A percentile compares a stretch with the other conserved stretches of the same genome.
These are phyloP conservation scores for Todiramphus saurophagus DNA, from an alignment of 2,113 vertebrate genomes.

Conservation along the genomic window DNA sequence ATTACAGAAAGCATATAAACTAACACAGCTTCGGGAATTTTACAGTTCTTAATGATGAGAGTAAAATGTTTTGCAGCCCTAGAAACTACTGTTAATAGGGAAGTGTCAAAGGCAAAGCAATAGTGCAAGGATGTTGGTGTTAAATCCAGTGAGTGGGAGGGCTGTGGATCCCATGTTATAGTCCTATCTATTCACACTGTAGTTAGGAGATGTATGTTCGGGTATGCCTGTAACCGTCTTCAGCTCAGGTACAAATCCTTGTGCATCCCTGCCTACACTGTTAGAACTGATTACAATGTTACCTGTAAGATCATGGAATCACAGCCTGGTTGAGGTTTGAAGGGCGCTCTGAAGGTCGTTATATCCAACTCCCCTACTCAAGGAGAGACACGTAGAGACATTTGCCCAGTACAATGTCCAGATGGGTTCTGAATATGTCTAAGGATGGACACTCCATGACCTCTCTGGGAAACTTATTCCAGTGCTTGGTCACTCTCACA, in stretches of 20 bases:
- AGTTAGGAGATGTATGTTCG: neutral
- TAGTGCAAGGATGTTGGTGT: neutral
- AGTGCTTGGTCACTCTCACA: neutral
- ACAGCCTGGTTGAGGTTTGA: neutral
- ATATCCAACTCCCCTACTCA: neutral
- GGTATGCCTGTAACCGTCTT: neutral
- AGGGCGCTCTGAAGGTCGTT: neutral
- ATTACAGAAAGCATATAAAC: neutral
- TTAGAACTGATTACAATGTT: neutral
- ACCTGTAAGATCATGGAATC: neutral
- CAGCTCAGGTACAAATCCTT: neutral
- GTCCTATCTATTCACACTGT: neutral
- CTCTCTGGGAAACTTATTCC: neutral
- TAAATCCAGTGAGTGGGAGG: neutral
- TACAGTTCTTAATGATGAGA: neutral
- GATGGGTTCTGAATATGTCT: neutral
- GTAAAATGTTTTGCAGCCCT: neutral
- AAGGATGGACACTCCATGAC: neutral
- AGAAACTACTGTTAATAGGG: neutral
- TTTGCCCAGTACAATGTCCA: neutral
- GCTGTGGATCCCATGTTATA: neutral
- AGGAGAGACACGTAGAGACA: neutral
- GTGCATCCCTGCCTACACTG: fast-evolving
- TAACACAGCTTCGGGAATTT: neutral
- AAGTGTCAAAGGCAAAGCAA: neutral